Percentiles rank a stretch among this genome's conserved stretches.
Evolutionary conservation across 1,140 invertebrate genomes (phyloP).

Genomic region (Macrotrachela quadricornifera): DNA sequence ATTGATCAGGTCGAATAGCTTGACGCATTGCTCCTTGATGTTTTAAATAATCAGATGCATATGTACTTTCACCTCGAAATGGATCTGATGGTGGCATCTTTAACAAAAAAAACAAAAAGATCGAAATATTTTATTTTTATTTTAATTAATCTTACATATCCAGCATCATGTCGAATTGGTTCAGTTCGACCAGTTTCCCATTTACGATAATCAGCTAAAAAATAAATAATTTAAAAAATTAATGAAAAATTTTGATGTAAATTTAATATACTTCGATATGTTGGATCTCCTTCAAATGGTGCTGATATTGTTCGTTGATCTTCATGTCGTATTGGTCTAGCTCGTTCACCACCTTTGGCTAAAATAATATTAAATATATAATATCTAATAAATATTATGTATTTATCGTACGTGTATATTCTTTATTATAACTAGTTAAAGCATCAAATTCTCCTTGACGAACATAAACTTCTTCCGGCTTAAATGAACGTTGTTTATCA

Average conservation of each 20-base stretch:
- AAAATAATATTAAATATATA: conserved; percentile 7
- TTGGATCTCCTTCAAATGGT: conserved; percentile 30
- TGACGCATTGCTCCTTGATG: conserved; percentile 16
- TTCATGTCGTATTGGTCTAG: conserved; percentile 20
- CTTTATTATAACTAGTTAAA: conserved; percentile 26
- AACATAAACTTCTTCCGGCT: conserved; percentile 18
- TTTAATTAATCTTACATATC: conserved; percentile 9
- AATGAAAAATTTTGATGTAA: neutral
- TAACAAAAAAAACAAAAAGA: no score
- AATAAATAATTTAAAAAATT: neutral
- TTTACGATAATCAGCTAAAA: conserved; percentile 26
- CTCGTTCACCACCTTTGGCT: conserved; percentile 21
- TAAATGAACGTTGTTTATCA: conserved; percentile 15
- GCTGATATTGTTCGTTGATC: conserved; percentile 14
- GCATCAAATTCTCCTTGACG: conserved; percentile 24
- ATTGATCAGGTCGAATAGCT: conserved; percentile 19
- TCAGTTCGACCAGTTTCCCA: conserved; percentile 17
- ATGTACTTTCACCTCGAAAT: conserved; percentile 25
- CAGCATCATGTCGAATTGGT: conserved; percentile 6
- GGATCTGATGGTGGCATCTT: conserved; percentile 13
- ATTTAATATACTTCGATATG: conserved; percentile 21
- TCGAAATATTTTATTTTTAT: no score
- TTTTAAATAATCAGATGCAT: conserved; percentile 19
- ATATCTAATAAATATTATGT: no score
- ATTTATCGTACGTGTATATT: conserved; percentile 21